Evolutionary conservation across 2,113 vertebrate species (phyloP), one percentile per base, ranked within the genome.

Genomic region (Gallinago jamesoni): DNA sequence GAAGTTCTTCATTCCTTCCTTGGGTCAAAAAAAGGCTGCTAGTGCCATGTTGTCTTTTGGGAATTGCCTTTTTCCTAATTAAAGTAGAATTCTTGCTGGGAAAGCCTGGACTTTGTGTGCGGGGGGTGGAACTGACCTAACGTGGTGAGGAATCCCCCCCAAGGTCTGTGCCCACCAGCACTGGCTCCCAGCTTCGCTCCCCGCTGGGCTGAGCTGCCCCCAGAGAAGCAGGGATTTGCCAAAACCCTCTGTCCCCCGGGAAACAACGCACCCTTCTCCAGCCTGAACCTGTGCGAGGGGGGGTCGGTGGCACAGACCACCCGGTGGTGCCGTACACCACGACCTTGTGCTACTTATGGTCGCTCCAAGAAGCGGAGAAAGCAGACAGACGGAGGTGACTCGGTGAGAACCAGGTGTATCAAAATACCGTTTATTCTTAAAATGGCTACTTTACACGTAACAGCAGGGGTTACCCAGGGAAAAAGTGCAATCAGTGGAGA

Each of bases 391-490:
- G n/a, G 41, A 91, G n/a, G 35, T 76, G 53, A 94, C 53, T 60
- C 31, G 20, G 11, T 10, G 47, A 92, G 78, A 95, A 94, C 12
- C 73, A 94, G 25, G 37, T 86, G 19, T 97, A 98, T 85, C 95
- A 98, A 98, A 98, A 97, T 80, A 97, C 85, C 92, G 91, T 98
- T 98, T 98, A 98, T 98, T 98, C 72, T 76, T 96, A 75, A 96
- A 96, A 97, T 47, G 13, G 47, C 82, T 79, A 89, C 59, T 85
- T 97, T 90, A 96, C 66, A 95, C 28, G 52, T 78, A 91, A 94
- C 64, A 97, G 95, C 89, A 94, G 69, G 55, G 75, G 73, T 94
- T 97, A 95, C 21, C 27, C 31, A 90, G 31, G 79, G 80, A 35
- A 80, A 93, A 95, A 91, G 75, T 87, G 85, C 89, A 78, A 75